Percentiles rank a stretch among this genome's conserved stretches.
These are phyloP conservation scores for Rattus rattus DNA, from an alignment of 2,113 vertebrate species.

Conservation along the genomic window DNA sequence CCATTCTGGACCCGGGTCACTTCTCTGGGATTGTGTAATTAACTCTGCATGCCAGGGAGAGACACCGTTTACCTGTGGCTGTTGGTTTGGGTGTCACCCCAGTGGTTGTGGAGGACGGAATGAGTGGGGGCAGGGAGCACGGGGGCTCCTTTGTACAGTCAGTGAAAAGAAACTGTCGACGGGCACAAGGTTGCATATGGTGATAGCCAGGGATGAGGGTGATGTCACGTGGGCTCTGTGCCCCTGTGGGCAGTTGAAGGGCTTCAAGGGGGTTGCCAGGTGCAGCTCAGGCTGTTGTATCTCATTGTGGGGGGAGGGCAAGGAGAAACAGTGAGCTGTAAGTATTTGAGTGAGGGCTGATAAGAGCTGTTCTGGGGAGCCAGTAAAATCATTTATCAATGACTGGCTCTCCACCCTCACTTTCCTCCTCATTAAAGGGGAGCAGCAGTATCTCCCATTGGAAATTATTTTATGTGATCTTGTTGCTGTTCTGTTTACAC, in stretches of 20 bases:
- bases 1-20: constrained; percentile 59
- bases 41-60: constrained; percentile 19
- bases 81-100: neutral
- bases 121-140: neutral
- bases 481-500: neutral
- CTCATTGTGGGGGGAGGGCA: neutral
- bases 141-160: neutral
- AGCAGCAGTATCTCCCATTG: neutral
- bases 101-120: neutral
- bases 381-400: too few relatives aligned
- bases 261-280: neutral
- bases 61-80: constrained; percentile 63
- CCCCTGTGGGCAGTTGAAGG: neutral
- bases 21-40: constrained; percentile 61
- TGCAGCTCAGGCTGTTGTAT: accelerated
- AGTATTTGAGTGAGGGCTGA: neutral
- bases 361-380: neutral
- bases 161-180: neutral
- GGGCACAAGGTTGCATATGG: neutral
- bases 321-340: neutral
- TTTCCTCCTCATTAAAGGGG: neutral
- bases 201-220: neutral
- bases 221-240: neutral
- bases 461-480: neutral
- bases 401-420: neutral